Conservation (phyloP, 2,797 vertebrate genomes). For the Myripristis jacobus region DNA sequence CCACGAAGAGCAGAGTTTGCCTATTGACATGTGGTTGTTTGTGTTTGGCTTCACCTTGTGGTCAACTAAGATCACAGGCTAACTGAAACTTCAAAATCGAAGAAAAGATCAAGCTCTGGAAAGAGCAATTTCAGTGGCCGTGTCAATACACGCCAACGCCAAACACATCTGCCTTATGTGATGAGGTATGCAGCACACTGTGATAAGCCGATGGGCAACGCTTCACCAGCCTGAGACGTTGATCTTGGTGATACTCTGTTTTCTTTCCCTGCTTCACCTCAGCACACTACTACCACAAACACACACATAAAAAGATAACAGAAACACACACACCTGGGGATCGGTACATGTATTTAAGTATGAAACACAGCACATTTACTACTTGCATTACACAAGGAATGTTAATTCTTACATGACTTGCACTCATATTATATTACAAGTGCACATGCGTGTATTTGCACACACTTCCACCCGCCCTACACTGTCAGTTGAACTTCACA, state of each 20-base stretch:
- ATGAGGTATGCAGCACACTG: conserved; percentile 4
- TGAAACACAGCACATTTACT: no score
- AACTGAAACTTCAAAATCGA: conserved; percentile 41
- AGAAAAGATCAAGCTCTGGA: conserved; percentile 29
- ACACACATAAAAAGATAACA: neutral
- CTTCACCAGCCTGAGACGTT: conserved; percentile 11
- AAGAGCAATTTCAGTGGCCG: conserved; percentile 25
- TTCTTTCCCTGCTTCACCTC: conserved; percentile 7
- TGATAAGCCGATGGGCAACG: conserved; percentile 5
- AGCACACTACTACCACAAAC: neutral
- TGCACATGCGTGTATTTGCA: neutral
- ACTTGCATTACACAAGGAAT: no score
- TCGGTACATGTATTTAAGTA: no score
- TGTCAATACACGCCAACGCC: conserved; percentile 37
- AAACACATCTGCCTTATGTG: neutral
- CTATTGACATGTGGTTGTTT: conserved; percentile 42
- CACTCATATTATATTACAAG: no score
- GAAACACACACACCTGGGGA: no score
- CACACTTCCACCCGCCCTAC: neutral
- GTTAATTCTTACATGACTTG: no score
- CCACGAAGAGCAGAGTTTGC: conserved; percentile 20
- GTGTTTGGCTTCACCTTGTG: conserved; percentile 43
- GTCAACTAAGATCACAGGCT: conserved; percentile 32
- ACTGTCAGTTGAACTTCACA: neutral
- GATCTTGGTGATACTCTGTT: conserved; percentile 9